A percentile compares a stretch with the other conserved stretches of the same genome.
phyloP scores from a whole-genome alignment of 37 sponge, comb jelly and placozoan genomes.

The Geodia barretti region DNA sequence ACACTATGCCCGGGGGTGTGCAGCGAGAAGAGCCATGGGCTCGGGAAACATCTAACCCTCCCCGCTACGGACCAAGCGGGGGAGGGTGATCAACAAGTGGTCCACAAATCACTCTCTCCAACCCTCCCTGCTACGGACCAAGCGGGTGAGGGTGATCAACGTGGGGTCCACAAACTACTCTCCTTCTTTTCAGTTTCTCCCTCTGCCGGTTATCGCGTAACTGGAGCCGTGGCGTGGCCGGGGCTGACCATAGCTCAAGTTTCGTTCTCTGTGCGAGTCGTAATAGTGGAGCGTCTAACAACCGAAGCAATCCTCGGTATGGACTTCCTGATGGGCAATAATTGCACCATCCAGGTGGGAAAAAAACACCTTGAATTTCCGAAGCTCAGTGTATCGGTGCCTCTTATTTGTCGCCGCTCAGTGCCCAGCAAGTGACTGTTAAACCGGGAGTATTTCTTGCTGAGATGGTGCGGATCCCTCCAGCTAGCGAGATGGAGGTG shows the following conservation, averaged over 20 bases:
- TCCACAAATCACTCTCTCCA: not conserved
- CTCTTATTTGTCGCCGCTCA: too few species aligned
- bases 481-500: constrained; percentile 10
- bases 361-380: too few species aligned
- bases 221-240: too few species aligned
- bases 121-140: constrained; percentile 19
- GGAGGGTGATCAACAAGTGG: constrained; percentile 19
- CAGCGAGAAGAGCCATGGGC: not conserved
- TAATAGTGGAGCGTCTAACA: constrained; percentile 1
- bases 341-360: not conserved
- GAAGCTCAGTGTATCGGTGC: too few species aligned
- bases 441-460: not conserved
- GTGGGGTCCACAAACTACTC: not conserved
- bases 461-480: not conserved
- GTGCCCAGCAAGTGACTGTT: too few species aligned
- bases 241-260: too few species aligned
- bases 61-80: constrained; percentile 4
- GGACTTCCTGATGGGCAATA: constrained; percentile 17
- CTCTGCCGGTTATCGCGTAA: too few species aligned
- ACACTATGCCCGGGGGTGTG: constrained; percentile 29
- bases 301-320: constrained; percentile 29
- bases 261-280: not conserved
- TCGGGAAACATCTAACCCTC: constrained; percentile 45
- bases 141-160: constrained; percentile 16
- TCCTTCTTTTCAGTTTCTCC: too few species aligned